These are phyloP conservation scores for Campylomormyrus tamandua DNA, from an alignment of 2,113 vertebrate genomes.

Conservation along the genomic window DNA sequence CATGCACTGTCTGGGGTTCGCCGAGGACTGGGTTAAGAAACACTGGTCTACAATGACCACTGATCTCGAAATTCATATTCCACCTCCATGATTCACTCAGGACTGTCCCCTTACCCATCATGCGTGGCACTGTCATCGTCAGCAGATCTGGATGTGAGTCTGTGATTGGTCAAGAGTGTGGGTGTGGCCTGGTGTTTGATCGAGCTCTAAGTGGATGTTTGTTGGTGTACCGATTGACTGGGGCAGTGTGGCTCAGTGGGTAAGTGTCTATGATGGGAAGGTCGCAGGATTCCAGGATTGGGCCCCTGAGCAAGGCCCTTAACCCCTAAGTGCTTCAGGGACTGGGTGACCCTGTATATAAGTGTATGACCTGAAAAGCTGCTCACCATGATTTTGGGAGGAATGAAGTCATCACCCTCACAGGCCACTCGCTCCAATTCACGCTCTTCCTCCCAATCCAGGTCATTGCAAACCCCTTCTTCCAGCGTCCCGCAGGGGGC, in stretches of 20 bases:
- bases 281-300: background rate
- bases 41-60: too few species aligned
- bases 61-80: background rate
- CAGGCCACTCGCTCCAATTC: conserved; percentile 83
- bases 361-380: background rate
- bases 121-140: background rate
- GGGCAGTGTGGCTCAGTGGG: background rate
- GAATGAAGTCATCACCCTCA: conserved; percentile 83
- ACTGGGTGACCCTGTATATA: background rate
- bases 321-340: background rate
- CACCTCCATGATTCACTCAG: background rate
- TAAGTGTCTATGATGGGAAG: background rate
- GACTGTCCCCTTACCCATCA: background rate
- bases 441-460: conserved; percentile 90
- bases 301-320: background rate
- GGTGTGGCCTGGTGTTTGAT: background rate
- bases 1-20: too few species aligned
- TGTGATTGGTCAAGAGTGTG: background rate
- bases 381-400: conserved; percentile 95
- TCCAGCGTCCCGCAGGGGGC: conserved; percentile 70
- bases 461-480: conserved; percentile 69
- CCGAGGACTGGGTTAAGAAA: too few species aligned
- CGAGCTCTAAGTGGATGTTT: background rate
- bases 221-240: background rate
- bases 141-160: background rate